These are phyloP conservation scores for Antheraea mylitta DNA, from an alignment of 1,140 invertebrate genomes.

Conservation along the genomic window DNA sequence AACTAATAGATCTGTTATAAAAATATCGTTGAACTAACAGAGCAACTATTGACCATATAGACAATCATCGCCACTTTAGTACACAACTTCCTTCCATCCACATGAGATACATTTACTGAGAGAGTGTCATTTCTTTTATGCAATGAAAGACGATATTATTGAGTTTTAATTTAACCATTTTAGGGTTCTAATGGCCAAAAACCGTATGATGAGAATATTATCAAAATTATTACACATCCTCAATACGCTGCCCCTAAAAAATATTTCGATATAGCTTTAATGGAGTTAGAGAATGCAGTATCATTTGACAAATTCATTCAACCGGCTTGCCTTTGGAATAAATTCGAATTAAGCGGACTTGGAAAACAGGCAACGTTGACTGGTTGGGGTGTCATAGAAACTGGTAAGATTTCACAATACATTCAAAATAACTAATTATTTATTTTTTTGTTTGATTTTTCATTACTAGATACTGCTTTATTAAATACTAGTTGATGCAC, in stretches of 20 bases:
- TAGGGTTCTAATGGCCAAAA: neutral
- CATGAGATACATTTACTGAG: no score
- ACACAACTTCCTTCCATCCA: no score
- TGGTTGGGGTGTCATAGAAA: slow-evolving; percentile 38
- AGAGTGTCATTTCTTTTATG: no score
- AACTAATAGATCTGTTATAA: no score
- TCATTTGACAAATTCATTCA: slow-evolving; percentile 25
- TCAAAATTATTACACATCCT: slow-evolving; percentile 69
- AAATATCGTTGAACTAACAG: no score
- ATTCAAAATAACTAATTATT: no score
- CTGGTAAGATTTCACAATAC: slow-evolving; percentile 19
- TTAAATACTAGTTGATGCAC: no score
- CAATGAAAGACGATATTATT: no score
- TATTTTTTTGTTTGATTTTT: no score
- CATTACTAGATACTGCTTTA: no score
- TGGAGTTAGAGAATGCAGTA: slow-evolving; percentile 40
- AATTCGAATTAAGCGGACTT: slow-evolving; percentile 14
- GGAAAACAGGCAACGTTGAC: slow-evolving; percentile 29
- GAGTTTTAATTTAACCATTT: neutral
- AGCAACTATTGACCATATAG: no score
- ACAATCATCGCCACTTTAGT: no score
- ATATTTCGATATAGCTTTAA: slow-evolving; percentile 72
- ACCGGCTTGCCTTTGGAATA: slow-evolving; percentile 43
- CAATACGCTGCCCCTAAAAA: slow-evolving; percentile 58
- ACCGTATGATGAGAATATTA: slow-evolving; percentile 35